Conservation (phyloP, 2,888 invertebrate genomes). For the Eulithis testata region DNA sequence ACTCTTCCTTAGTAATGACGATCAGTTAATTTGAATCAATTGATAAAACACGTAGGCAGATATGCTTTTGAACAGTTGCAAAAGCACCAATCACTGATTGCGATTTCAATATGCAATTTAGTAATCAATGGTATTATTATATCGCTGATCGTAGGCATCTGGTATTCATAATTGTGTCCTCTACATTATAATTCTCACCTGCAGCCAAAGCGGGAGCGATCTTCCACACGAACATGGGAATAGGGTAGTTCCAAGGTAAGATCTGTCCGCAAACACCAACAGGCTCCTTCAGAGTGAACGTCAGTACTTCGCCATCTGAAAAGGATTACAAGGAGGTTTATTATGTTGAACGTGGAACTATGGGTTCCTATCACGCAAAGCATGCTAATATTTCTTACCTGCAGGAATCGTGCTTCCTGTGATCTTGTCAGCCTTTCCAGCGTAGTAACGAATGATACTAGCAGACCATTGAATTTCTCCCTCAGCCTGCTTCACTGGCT, state of each 20-base stretch:
- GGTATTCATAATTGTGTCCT: too few species aligned
- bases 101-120: too few species aligned
- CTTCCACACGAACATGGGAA: constrained; percentile 98
- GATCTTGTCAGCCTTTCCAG: constrained; percentile 96
- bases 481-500: constrained; percentile 89
- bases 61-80: too few species aligned
- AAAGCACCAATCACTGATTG: too few species aligned
- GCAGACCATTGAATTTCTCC: constrained; percentile 86
- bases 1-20: too few species aligned
- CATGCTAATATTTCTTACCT: constrained; percentile 48
- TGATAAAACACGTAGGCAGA: too few species aligned
- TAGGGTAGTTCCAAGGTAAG: constrained; percentile 96
- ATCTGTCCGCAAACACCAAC: constrained; percentile 95
- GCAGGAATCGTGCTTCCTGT: constrained; percentile 90
- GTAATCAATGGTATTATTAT: background rate
- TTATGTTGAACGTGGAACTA: too few species aligned
- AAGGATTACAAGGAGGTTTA: background rate
- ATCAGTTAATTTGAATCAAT: too few species aligned
- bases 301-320: constrained; percentile 90
- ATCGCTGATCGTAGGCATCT: too few species aligned
- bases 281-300: constrained; percentile 94
- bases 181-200: constrained; percentile 48
- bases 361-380: background rate
- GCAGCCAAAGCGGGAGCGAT: constrained; percentile 91
- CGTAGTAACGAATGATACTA: constrained; percentile 90